Base-by-base conservation (phyloP, 2,113 vertebrate species). In the Tenebrosternarchus preto region DNA sequence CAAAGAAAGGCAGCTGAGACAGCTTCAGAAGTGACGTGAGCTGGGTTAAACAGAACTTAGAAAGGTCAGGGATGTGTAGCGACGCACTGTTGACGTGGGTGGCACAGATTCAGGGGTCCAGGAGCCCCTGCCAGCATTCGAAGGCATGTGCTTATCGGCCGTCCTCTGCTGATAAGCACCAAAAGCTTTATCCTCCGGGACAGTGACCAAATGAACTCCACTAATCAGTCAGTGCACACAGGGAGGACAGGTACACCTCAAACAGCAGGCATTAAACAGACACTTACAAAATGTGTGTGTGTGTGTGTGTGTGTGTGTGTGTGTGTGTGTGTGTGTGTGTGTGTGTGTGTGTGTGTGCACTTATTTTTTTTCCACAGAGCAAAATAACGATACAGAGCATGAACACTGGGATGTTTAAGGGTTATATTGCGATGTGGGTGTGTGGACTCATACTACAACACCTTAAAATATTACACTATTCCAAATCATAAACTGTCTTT, bases 1-100 rank as follows among this genome's bases (percentile, higher is more conserved):
- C 31, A 22, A 43, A 73, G 25, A 33, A 68, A 60, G 56, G 17
- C 39, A 59, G 11, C 5, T 46, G 11, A 9, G 12, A 15, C 33
- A 60, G 59, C 4, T 33, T 50, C 43, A 50, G 43, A 50, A 20
- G 36, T 31, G 39, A 25, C 56, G 53, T 60, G 75, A 80, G 86
- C 83, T 85, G 86, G 80, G 84, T 86, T 84, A 87, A 84, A 66
- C 16, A n/a, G 29, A 39, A 64, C 56, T 87, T 86, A 87, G 86
- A 86, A 86, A 87, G 87, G 83, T 85, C 87, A 85, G 36, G 4
- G 69, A 66, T 70, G 57, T 78, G 74, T 60, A 74, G 43, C 59
- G 76, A 61, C 29, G 17, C 77, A 46, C 27, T 63, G 78, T 67
- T 64, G 79, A 70, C 60, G 61, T 59, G 63, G 31, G 78, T 66